Conservation (phyloP, 2,113 vertebrate species). For the Ptychochromis oligacanthus region DNA sequence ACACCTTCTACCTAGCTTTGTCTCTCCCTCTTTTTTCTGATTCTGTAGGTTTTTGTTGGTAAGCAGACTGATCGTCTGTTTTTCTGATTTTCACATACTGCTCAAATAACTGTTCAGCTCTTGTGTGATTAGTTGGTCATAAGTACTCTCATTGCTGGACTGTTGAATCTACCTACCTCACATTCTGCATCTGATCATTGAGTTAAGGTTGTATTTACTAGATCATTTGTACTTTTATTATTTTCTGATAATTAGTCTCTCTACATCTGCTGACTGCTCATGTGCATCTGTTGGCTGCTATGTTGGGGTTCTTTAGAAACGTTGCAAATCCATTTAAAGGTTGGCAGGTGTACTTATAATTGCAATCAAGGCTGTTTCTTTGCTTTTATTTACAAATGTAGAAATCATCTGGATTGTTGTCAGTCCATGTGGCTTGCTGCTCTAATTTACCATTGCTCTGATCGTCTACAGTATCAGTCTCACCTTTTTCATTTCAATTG, state of each 20-base stretch:
- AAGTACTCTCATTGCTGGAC: not conserved
- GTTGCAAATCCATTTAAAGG: slow-evolving; percentile 48
- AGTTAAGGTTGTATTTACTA: not conserved
- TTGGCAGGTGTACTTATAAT: slow-evolving; percentile 48
- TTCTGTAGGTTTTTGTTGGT: too few species aligned
- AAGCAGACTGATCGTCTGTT: not conserved
- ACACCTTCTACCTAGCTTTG: too few species aligned
- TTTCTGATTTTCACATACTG: not conserved
- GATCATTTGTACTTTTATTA: not conserved
- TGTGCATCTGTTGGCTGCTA: slow-evolving; percentile 35
- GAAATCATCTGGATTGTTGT: slow-evolving; percentile 25
- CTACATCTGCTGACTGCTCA: slow-evolving; percentile 18
- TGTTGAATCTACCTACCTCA: not conserved
- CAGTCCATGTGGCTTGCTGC: slow-evolving; percentile 1
- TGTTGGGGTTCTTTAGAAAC: slow-evolving; percentile 7
- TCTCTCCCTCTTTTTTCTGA: too few species aligned
- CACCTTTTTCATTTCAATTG: slow-evolving; percentile 1
- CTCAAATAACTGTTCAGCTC: not conserved
- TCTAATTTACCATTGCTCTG: slow-evolving; percentile 20
- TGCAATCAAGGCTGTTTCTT: slow-evolving; percentile 44
- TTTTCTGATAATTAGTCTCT: not conserved
- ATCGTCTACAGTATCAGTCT: slow-evolving; percentile 3
- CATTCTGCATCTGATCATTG: not conserved
- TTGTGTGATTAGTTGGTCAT: not conserved
- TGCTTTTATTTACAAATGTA: slow-evolving; percentile 29